phyloP scores from a whole-genome alignment of 64 coral and sea anemone genomes.

The Porites australiensis region DNA sequence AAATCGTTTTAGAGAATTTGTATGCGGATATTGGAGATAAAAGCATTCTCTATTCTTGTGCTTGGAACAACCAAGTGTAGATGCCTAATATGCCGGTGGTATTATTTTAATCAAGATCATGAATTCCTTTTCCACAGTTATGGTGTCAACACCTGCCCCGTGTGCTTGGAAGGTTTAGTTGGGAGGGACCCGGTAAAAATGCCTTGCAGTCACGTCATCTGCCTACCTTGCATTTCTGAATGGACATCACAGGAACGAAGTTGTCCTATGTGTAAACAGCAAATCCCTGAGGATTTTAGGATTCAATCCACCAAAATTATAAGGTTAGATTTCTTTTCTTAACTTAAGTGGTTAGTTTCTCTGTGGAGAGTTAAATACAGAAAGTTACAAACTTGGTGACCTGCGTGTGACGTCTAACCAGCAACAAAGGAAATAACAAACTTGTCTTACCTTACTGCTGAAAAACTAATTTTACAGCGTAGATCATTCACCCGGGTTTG shows the following conservation, averaged over 20 bases:
- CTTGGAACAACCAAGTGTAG: not conserved
- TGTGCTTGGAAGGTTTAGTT: slow-evolving; percentile 51
- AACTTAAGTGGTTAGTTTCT: not conserved
- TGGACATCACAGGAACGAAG: slow-evolving; percentile 39
- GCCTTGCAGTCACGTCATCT: slow-evolving; percentile 55
- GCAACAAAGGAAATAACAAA: too few relatives aligned
- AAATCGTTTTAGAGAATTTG: too few relatives aligned
- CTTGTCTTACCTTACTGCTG: too few relatives aligned
- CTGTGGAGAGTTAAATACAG: too few relatives aligned
- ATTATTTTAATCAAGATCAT: not conserved
- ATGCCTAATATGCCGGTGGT: not conserved
- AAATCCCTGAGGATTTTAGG: slow-evolving; percentile 48
- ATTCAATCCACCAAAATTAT: not conserved
- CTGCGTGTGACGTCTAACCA: too few relatives aligned
- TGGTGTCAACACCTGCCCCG: slow-evolving; percentile 44
- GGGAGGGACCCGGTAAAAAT: slow-evolving; percentile 21
- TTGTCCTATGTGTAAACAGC: slow-evolving; percentile 61
- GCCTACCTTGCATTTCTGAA: slow-evolving; percentile 34
- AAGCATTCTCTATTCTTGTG: too few relatives aligned
- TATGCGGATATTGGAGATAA: too few relatives aligned
- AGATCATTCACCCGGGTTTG: too few relatives aligned
- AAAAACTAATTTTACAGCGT: too few relatives aligned
- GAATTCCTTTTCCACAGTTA: not conserved
- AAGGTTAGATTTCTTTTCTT: not conserved
- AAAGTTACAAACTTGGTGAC: too few relatives aligned